These are phyloP conservation scores for Lanius ludovicianus DNA, from an alignment of 2,113 vertebrate species.

Conservation along the genomic window DNA sequence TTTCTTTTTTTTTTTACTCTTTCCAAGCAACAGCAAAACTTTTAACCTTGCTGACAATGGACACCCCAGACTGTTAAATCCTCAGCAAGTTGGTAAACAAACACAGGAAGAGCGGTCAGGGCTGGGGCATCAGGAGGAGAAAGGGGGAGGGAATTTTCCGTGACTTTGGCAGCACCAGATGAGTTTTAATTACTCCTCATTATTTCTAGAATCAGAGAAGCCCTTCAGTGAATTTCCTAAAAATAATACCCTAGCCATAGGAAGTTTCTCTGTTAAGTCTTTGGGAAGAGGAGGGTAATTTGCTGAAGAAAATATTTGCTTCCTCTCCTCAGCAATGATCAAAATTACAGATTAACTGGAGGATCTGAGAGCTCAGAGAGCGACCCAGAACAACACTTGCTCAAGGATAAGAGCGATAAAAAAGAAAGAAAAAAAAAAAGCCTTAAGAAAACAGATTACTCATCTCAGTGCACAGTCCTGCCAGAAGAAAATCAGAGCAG, in stretches of 20 bases:
- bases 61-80: neutral
- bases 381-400: neutral
- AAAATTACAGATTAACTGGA: conserved; percentile 44
- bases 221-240: neutral
- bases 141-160: conserved; percentile 25
- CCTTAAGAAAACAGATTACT: conserved; percentile 9
- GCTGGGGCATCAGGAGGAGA: neutral
- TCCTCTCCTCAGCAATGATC: neutral
- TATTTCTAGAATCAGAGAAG: neutral
- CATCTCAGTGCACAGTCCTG: neutral
- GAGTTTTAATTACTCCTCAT: conserved; percentile 4
- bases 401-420: neutral
- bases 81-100: conserved; percentile 39
- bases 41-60: neutral
- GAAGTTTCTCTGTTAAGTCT: neutral
- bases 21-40: neutral
- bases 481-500: neutral
- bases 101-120: conserved; percentile 37
- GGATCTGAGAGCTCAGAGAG: neutral
- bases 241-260: neutral
- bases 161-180: neutral
- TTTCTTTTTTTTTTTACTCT: neutral
- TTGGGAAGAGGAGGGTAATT: neutral
- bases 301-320: neutral
- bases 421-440: neutral